These are phyloP conservation scores for Allygus modestus DNA, from an alignment of 2,888 invertebrate genomes.

Conservation along the genomic window DNA sequence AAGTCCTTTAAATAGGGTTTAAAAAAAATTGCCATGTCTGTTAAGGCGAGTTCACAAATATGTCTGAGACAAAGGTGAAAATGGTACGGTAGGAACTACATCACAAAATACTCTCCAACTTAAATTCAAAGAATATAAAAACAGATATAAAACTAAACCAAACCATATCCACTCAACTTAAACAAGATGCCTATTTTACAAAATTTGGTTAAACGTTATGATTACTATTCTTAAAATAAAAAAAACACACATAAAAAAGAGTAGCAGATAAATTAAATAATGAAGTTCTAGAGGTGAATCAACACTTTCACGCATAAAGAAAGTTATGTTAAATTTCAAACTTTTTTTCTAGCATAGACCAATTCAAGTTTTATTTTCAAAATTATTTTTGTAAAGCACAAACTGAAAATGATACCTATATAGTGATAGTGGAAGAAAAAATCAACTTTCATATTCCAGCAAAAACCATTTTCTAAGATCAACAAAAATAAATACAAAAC, in stretches of 20 bases:
- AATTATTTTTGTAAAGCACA: no score
- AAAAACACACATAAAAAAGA: background rate
- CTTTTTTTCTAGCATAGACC: no score
- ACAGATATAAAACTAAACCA: background rate
- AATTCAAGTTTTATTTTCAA: no score
- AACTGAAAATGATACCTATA: no score
- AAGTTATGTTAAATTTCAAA: no score
- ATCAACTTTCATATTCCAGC: no score
- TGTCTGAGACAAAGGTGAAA: background rate
- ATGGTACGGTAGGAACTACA: conserved; percentile 3
- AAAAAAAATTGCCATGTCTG: background rate
- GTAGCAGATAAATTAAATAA: no score
- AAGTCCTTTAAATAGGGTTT: background rate
- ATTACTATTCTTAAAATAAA: background rate
- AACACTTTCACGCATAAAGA: no score
- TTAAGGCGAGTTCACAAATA: background rate
- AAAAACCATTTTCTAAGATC: conserved; percentile 16
- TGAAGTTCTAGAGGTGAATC: no score
- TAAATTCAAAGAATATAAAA: background rate
- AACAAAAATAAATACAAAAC: conserved; percentile 27
- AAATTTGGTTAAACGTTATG: no score
- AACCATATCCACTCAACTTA: background rate
- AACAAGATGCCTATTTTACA: no score
- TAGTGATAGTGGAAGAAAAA: no score
- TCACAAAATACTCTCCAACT: background rate